Conservation (phyloP, 2,797 vertebrate species). For the Phrynocephalus forsythii region DNA sequence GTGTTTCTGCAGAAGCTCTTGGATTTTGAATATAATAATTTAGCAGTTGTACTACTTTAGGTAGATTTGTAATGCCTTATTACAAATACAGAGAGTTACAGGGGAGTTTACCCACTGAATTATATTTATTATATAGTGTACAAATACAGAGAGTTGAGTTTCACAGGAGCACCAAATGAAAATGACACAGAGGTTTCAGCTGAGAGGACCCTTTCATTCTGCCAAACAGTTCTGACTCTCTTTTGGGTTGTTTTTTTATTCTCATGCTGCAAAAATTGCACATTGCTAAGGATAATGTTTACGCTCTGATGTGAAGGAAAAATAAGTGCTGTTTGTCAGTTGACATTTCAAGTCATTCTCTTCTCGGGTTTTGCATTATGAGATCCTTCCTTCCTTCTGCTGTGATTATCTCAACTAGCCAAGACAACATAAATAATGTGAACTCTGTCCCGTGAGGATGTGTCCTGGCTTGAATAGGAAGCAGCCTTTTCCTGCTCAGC, state of each 20-base stretch:
- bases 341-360: neutral
- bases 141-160: slow-evolving; percentile 3
- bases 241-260: slow-evolving; percentile 8
- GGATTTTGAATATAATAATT: slow-evolving; percentile 31
- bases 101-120: too few species aligned
- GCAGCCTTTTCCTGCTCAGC: neutral
- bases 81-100: slow-evolving; percentile 6
- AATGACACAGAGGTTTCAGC: slow-evolving; percentile 36
- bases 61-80: slow-evolving; percentile 43
- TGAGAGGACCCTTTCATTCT: neutral
- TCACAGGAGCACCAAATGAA: slow-evolving; percentile 32
- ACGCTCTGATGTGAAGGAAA: neutral
- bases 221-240: slow-evolving; percentile 3
- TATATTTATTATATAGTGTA: too few species aligned
- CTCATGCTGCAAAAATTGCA: neutral
- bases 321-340: neutral
- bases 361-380: neutral
- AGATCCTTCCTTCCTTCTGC: neutral
- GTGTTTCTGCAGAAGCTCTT: slow-evolving; percentile 23
- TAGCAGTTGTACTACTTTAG: slow-evolving; percentile 33
- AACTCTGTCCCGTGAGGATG: neutral
- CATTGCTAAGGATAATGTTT: neutral
- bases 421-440: neutral
- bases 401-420: neutral
- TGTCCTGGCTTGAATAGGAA: neutral